Evolutionary conservation across 2,113 vertebrate genomes (phyloP).

Genomic region (Gambusia affinis): DNA sequence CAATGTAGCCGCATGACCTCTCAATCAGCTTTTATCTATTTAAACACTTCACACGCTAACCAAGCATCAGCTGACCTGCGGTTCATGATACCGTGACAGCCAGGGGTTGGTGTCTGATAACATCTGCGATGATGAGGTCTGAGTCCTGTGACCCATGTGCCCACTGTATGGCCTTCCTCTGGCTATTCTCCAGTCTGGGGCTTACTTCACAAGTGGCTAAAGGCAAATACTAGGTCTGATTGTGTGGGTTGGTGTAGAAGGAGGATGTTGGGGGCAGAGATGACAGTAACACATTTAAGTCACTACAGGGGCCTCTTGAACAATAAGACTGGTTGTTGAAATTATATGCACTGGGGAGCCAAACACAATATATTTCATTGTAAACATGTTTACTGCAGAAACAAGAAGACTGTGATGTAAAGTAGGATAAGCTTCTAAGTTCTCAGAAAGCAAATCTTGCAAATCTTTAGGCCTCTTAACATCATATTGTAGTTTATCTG

Average conservation of each 20-base stretch:
- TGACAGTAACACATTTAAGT: slow-evolving; percentile 3
- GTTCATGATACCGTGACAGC: slow-evolving; percentile 53
- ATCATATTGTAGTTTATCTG: background rate
- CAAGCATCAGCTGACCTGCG: slow-evolving; percentile 58
- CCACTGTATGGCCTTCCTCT: slow-evolving; percentile 51
- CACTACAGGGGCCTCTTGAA: slow-evolving; percentile 8
- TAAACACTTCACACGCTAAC: slow-evolving; percentile 16
- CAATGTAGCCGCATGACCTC: slow-evolving; percentile 29
- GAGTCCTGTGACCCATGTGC: slow-evolving; percentile 65
- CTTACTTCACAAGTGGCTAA: slow-evolving; percentile 37
- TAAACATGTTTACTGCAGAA: background rate
- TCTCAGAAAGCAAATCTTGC: background rate
- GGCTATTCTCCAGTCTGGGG: slow-evolving; percentile 35
- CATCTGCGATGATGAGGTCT: slow-evolving; percentile 45
- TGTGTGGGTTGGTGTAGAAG: slow-evolving; percentile 49
- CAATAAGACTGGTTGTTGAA: background rate
- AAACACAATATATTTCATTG: slow-evolving; percentile 4
- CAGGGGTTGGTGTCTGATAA: slow-evolving; percentile 54
- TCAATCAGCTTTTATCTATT: slow-evolving; percentile 35
- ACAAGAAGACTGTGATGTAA: background rate
- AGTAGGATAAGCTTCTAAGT: background rate
- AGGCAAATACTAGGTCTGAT: slow-evolving; percentile 46
- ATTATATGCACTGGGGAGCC: background rate
- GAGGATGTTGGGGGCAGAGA: background rate
- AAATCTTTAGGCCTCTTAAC: background rate